Evolutionary conservation across 2,113 vertebrate genomes (phyloP).

Genomic region (Bubo blakistoni): DNA sequence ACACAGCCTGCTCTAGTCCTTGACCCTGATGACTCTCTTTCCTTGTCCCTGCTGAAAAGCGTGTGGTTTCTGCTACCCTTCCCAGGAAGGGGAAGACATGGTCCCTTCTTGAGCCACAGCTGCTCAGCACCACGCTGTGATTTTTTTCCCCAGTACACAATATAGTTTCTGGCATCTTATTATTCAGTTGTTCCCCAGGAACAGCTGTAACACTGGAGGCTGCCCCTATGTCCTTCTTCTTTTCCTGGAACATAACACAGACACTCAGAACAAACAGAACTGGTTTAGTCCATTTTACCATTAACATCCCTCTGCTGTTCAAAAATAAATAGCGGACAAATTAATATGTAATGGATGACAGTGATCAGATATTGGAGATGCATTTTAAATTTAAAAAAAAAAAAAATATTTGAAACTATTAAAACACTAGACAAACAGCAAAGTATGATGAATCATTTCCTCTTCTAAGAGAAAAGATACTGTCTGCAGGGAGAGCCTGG

Average conservation of each 20-base stretch:
- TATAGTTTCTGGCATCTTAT: not conserved
- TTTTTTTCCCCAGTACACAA: not conserved
- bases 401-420: not conserved
- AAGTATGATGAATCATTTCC: not conserved
- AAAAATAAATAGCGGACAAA: not conserved
- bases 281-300: not conserved
- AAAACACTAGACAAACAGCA: not conserved
- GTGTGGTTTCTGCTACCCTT: not conserved
- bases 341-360: not conserved
- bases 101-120: not conserved
- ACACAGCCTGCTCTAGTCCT: no score
- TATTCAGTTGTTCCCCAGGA: not conserved
- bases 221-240: rapidly evolving
- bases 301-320: not conserved
- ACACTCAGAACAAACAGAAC: not conserved
- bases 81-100: not conserved
- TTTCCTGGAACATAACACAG: not conserved
- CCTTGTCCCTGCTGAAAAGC: not conserved
- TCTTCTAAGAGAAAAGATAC: not conserved
- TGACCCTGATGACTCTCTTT: not conserved
- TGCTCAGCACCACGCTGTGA: not conserved
- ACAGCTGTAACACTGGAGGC: not conserved
- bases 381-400: not conserved
- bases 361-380: not conserved
- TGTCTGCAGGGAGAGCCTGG: not conserved